Conservation (phyloP, 2,888 invertebrate genomes). For the Hoplodrina blanda region DNA sequence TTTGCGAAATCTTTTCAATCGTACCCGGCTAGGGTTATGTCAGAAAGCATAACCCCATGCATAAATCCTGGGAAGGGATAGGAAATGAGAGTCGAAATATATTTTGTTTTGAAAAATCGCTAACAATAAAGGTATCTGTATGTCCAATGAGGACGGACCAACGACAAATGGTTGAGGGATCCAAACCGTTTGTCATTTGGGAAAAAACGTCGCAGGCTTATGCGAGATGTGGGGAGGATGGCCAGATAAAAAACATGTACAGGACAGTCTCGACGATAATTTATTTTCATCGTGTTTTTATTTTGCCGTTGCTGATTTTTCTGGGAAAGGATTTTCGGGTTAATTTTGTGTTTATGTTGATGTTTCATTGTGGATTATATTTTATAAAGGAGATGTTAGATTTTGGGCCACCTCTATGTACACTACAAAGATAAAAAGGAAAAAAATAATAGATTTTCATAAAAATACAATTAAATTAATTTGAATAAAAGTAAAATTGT, state of each 20-base stretch:
- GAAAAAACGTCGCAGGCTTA: constrained; percentile 65
- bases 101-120: constrained; percentile 84
- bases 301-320: constrained; percentile 44
- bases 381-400: no score
- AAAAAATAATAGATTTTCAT: no score
- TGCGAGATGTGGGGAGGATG: constrained; percentile 54
- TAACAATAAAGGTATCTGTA: constrained; percentile 81
- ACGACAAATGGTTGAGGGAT: constrained; percentile 78
- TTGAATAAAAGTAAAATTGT: no score
- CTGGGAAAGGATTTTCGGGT: constrained; percentile 24
- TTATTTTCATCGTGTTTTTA: constrained; percentile 49
- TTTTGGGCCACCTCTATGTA: no score
- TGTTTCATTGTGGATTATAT: background rate
- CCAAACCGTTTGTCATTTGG: constrained; percentile 79
- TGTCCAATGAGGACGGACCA: constrained; percentile 67
- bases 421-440: no score
- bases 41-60: constrained; percentile 62
- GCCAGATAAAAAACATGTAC: constrained; percentile 47
- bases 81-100: constrained; percentile 76
- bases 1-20: constrained; percentile 50
- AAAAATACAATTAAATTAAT: no score
- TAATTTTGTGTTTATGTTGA: constrained; percentile 24
- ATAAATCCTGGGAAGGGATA: constrained; percentile 70
- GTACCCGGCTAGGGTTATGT: constrained; percentile 33
- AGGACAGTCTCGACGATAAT: constrained; percentile 42